Evolutionary conservation across 2,797 vertebrate species (phyloP).

Genomic region (Sebastes cheni): DNA sequence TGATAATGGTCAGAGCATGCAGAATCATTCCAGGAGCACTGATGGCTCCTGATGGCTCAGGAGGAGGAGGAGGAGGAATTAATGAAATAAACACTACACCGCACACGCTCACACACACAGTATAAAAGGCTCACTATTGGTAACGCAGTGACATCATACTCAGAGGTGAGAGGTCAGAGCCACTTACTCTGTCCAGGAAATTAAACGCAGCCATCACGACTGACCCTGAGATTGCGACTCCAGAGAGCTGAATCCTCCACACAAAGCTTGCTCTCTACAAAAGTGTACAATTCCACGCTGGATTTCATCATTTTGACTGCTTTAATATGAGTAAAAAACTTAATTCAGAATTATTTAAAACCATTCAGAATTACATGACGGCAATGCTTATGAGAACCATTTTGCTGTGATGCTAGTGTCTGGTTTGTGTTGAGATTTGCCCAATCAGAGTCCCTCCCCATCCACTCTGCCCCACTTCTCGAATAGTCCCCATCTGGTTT

Average conservation of each 20-base stretch:
- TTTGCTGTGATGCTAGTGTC: constrained; percentile 55
- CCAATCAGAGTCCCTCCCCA: constrained; percentile 74
- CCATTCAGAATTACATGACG: constrained; percentile 59
- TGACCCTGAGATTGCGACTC: constrained; percentile 27
- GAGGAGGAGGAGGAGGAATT: constrained; percentile 47
- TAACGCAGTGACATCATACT: constrained; percentile 28
- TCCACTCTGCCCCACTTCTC: constrained; percentile 79
- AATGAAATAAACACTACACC: constrained; percentile 29
- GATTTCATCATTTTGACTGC: constrained; percentile 8
- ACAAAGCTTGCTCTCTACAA: constrained; percentile 6
- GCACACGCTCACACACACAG: background rate
- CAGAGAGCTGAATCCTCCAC: background rate
- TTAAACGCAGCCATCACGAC: constrained; percentile 40
- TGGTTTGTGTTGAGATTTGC: constrained; percentile 68
- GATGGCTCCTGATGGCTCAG: constrained; percentile 43
- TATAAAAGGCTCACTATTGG: background rate
- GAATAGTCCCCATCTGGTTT: constrained; percentile 83
- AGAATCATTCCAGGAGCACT: constrained; percentile 55
- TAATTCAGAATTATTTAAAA: constrained; percentile 60
- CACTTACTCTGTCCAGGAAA: constrained; percentile 54
- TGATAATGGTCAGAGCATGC: constrained; percentile 77
- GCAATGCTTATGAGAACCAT: constrained; percentile 47
- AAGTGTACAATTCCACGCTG: background rate
- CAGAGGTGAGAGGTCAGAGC: constrained; percentile 42
- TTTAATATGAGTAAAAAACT: constrained; percentile 45